A percentile compares a stretch with the other conserved stretches of the same genome.
Conservation (phyloP, 2,797 vertebrate genomes). For the Botia almorhae region DNA sequence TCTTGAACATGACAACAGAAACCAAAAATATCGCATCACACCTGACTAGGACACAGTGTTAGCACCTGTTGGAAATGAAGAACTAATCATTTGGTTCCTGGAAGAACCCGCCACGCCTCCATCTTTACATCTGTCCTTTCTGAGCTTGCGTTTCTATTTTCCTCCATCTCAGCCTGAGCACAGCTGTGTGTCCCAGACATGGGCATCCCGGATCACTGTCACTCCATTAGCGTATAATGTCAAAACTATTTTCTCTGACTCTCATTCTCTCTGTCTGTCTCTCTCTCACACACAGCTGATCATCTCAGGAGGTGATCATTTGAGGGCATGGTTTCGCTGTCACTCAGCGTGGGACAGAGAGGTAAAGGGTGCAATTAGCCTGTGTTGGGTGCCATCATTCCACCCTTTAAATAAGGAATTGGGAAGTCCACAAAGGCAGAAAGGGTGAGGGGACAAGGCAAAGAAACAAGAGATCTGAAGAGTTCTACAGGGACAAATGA, state of each 20-base stretch:
- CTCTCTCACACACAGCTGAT: constrained; percentile 26
- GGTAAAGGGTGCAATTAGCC: constrained; percentile 52
- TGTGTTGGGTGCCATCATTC: constrained; percentile 45
- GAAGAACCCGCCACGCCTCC: constrained; percentile 10
- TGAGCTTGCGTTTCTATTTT: background rate
- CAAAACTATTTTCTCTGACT: constrained; percentile 37
- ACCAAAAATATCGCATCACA: background rate
- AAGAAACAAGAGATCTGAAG: constrained; percentile 32
- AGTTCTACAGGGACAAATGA: constrained; percentile 28
- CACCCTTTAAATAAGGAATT: constrained; percentile 24
- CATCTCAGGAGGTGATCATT: constrained; percentile 39
- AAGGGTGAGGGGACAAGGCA: background rate
- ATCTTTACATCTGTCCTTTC: constrained; percentile 29
- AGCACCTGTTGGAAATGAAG: background rate
- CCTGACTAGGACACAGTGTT: background rate
- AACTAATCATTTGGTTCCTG: background rate
- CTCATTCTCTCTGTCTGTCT: background rate
- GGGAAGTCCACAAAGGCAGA: background rate
- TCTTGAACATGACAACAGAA: background rate
- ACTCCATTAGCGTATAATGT: constrained; percentile 32
- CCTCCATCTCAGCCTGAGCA: constrained; percentile 29
- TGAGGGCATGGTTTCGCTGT: constrained; percentile 44
- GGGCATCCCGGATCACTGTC: constrained; percentile 36
- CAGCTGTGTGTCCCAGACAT: constrained; percentile 52
- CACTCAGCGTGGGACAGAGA: constrained; percentile 48